Base-by-base conservation (phyloP, 2,113 vertebrate genomes). In the Hippocampus comes region DNA sequence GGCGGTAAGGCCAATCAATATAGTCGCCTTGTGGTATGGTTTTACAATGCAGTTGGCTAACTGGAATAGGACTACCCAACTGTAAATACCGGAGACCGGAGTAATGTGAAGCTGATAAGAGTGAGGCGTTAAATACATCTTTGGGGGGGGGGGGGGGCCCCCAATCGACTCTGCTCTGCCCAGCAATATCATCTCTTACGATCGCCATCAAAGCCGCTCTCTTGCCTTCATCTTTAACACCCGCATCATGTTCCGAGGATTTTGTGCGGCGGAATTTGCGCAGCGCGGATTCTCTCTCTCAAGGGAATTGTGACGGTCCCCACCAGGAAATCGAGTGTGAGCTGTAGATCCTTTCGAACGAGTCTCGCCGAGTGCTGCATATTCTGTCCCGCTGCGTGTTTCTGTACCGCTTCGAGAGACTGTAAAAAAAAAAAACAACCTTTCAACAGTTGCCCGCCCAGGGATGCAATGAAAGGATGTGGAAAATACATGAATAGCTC, bases 1-100 rank as follows among this genome's bases (percentile, higher is more conserved):
- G 80, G 92, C 90, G 71, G 96, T 98, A 89, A 0, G 95, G 25
- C 46, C 49, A 21, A 66, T 15, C 21, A 18, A n/a, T 34, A 20
- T 34, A 38, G 0, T 30, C 15, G 59, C 34, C 7, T 61, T 60
- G 14, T 60, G 25, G 30, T 34, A 2, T 61, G 15, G 15, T 34
- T 61, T 17, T 30, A 60, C 34, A 38, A 38, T 38, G 6, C n/a
- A 34, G 27, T 18, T 30, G 15, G 27, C 57, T 34, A 34, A 34
- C 15, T 18, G 27, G 56, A 6, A 59, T 59, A 27, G 5, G 23
- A 59, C 23, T 27, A 59, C 2, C 12, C 15, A 38, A 17, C 14
- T 59, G 23, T 27, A 27, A 59, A 9, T 57, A 10, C 21, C 10
- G 11, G 55, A 57, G 56, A 34, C 2, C 59, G 2, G 15, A 61